phyloP scores from a whole-genome alignment of 2,113 vertebrate species.

The Bubo scandiacus region DNA sequence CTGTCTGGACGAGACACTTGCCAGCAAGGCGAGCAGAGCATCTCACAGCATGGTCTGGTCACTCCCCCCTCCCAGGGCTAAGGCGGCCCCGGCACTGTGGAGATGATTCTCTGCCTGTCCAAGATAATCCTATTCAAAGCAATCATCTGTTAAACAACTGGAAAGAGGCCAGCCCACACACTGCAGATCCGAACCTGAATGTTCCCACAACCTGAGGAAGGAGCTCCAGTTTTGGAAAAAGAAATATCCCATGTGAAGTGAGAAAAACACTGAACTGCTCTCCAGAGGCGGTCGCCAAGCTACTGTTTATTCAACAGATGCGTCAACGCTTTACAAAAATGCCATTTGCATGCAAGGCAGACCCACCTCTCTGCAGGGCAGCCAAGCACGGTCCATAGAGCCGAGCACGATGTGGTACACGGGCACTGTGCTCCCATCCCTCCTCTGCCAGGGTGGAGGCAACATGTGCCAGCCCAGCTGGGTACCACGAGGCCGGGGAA shows the following conservation, averaged over 20 bases:
- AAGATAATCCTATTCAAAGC: slow-evolving; percentile 50
- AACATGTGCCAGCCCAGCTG: not conserved
- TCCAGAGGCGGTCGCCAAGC: not conserved
- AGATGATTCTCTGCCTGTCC: slow-evolving; percentile 48
- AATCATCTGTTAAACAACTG: slow-evolving; percentile 37
- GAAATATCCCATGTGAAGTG: not conserved
- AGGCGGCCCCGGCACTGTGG: not conserved
- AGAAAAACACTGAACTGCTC: not conserved
- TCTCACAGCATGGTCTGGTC: rapidly evolving
- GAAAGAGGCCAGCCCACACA: slow-evolving; percentile 38
- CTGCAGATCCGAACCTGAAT: slow-evolving; percentile 10
- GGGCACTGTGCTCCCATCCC: not conserved
- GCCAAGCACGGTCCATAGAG: rapidly evolving
- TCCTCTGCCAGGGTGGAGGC: not conserved
- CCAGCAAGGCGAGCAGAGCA: not conserved
- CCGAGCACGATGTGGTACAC: rapidly evolving
- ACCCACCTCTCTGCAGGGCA: not conserved
- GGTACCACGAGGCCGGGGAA: not conserved
- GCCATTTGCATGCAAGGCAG: not conserved
- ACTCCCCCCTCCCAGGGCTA: not conserved
- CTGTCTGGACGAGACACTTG: not conserved
- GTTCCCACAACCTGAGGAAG: slow-evolving; percentile 39
- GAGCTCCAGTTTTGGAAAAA: not conserved
- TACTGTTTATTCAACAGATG: slow-evolving; percentile 29
- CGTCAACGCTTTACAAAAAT: not conserved